phyloP scores from a whole-genome alignment of 2,113 vertebrate species.

The Chiloscyllium plagiosum region DNA sequence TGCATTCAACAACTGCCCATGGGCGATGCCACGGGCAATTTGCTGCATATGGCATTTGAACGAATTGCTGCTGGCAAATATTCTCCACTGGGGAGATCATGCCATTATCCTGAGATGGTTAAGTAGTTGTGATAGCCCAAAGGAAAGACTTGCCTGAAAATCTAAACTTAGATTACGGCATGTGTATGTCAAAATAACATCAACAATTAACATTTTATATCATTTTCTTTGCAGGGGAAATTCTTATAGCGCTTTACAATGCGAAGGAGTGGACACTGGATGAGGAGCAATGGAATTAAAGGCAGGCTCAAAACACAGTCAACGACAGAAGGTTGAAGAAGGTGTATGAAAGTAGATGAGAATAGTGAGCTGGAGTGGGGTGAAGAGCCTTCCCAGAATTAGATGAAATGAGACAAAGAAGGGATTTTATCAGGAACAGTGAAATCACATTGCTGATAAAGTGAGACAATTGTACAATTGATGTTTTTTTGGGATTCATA shows the following conservation, averaged over 20 bases:
- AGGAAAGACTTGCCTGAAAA: neutral
- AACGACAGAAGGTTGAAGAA: neutral
- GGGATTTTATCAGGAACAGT: neutral
- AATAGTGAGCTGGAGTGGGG: neutral
- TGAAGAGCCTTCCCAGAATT: neutral
- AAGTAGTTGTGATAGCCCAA: neutral
- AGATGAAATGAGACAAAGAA: neutral
- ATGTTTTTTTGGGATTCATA: neutral
- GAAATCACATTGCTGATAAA: neutral
- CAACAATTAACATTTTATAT: neutral
- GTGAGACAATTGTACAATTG: neutral
- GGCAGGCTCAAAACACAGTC: neutral
- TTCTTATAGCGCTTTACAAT: neutral
- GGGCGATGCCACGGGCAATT: neutral
- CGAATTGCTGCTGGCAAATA: neutral
- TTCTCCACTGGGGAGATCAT: neutral
- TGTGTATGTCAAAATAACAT: neutral
- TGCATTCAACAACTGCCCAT: neutral
- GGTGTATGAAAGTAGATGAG: neutral
- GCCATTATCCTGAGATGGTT: neutral
- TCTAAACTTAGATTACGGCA: neutral
- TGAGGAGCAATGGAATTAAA: neutral
- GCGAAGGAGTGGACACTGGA: neutral
- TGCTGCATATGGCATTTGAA: neutral
- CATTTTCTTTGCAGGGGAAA: neutral